phyloP scores from a whole-genome alignment of 2,797 vertebrate genomes.

The Anisognathus igniventris region DNA sequence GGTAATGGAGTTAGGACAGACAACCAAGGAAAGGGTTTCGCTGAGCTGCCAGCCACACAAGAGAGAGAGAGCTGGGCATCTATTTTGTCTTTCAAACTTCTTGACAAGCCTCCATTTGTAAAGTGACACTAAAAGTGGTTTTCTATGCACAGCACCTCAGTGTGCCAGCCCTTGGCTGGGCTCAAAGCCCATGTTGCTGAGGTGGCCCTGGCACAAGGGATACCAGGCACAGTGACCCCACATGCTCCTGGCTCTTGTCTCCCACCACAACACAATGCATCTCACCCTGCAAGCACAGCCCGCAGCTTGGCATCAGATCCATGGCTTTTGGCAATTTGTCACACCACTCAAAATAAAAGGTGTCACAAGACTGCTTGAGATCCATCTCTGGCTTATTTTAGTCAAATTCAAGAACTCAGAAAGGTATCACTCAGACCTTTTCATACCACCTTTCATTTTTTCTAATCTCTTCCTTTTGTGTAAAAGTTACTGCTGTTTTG shows the following conservation, averaged over 20 bases:
- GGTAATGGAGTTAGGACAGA: not conserved
- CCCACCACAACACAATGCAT: accelerated
- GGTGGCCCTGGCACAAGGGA: not conserved
- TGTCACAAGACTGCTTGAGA: not conserved
- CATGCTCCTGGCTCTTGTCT: not conserved
- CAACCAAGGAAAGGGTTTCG: not conserved
- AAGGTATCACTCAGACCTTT: not conserved
- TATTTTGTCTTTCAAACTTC: not conserved
- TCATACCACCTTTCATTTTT: not conserved
- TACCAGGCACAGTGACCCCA: not conserved
- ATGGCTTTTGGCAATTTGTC: not conserved
- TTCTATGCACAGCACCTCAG: not conserved
- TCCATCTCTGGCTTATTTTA: not conserved
- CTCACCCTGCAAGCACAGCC: not conserved
- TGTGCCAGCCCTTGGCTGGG: not conserved
- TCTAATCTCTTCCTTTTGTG: not conserved
- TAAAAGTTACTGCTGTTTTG: not conserved
- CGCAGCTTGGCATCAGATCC: not conserved
- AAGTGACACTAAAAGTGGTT: not conserved
- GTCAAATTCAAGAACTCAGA: not conserved
- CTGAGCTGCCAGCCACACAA: not conserved
- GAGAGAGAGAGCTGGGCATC: not conserved
- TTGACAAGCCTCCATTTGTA: not conserved
- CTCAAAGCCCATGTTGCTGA: not conserved
- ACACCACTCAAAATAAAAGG: not conserved